phyloP scores from a whole-genome alignment of 2,888 invertebrate genomes.

The Apodemia hepburni region DNA sequence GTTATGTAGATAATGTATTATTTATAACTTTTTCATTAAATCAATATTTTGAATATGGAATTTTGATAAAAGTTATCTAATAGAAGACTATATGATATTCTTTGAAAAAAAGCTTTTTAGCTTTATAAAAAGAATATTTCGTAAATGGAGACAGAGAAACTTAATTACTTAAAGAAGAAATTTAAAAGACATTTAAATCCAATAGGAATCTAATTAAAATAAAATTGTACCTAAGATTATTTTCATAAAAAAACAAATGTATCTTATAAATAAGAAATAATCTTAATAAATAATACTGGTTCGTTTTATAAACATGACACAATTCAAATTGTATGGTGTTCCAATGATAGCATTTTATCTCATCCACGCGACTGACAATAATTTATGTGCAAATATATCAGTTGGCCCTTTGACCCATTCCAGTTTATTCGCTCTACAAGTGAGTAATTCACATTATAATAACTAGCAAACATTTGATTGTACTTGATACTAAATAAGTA shows the following conservation, averaged over 20 bases:
- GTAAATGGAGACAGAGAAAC: too few relatives aligned
- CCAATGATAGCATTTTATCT: constrained; percentile 19
- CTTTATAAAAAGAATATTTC: too few relatives aligned
- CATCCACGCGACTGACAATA: constrained; percentile 27
- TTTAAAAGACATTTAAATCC: too few relatives aligned
- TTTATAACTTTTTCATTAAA: too few relatives aligned
- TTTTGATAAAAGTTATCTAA: too few relatives aligned
- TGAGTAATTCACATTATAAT: constrained; percentile 10
- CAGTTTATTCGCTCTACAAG: constrained; percentile 25
- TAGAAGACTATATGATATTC: too few relatives aligned
- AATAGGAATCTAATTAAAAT: too few relatives aligned
- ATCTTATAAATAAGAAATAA: background rate
- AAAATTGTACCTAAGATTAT: background rate
- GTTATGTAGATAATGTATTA: too few relatives aligned
- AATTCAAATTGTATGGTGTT: constrained; percentile 17
- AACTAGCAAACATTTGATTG: constrained; percentile 13
- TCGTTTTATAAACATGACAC: constrained; percentile 10
- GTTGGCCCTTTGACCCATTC: constrained; percentile 34
- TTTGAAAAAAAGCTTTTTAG: too few relatives aligned
- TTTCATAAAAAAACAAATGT: background rate
- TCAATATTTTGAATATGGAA: too few relatives aligned
- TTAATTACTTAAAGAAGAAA: too few relatives aligned
- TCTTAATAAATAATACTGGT: constrained; percentile 7
- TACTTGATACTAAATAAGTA: constrained; percentile 9
- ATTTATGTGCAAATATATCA: constrained; percentile 33